Conservation (phyloP, 2,113 vertebrate species). For the Siphamia tubifer region DNA sequence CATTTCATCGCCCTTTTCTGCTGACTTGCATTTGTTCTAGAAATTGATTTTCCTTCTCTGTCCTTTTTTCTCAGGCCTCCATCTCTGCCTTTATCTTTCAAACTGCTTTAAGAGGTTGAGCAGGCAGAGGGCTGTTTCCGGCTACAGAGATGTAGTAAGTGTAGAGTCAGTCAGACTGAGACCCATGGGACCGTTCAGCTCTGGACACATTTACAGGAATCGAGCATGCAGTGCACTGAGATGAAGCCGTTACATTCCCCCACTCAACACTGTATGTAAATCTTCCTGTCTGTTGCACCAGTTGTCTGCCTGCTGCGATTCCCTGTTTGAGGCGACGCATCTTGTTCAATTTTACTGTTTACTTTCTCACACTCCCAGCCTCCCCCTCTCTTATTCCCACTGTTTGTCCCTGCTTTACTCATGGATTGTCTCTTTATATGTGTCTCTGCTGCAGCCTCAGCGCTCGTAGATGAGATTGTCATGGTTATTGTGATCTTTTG, state of each 20-base stretch:
- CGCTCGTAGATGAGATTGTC: constrained; percentile 67
- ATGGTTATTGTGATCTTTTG: constrained; percentile 67
- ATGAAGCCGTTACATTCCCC: constrained; percentile 22
- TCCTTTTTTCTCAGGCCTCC: not conserved
- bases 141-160: constrained; percentile 35
- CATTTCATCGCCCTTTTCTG: constrained; percentile 60
- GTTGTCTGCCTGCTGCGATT: constrained; percentile 19
- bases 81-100: constrained; percentile 23
- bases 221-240: not conserved
- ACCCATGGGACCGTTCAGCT: constrained; percentile 34
- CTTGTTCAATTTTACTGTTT: constrained; percentile 59
- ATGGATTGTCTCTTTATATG: constrained; percentile 56
- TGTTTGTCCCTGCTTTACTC: constrained; percentile 53
- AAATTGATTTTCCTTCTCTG: constrained; percentile 49
- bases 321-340: constrained; percentile 12
- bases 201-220: constrained; percentile 53
- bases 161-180: constrained; percentile 28
- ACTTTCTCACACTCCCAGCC: constrained; percentile 65
- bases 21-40: constrained; percentile 68
- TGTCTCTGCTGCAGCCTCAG: constrained; percentile 33
- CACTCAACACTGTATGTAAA: constrained; percentile 26
- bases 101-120: constrained; percentile 27
- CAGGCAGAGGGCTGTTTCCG: constrained; percentile 30
- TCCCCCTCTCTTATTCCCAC: constrained; percentile 36
- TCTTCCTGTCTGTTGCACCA: not conserved